Evolutionary conservation across 1,140 invertebrate species (phyloP).

Genomic region (Maconellicoccus hirsutus): DNA sequence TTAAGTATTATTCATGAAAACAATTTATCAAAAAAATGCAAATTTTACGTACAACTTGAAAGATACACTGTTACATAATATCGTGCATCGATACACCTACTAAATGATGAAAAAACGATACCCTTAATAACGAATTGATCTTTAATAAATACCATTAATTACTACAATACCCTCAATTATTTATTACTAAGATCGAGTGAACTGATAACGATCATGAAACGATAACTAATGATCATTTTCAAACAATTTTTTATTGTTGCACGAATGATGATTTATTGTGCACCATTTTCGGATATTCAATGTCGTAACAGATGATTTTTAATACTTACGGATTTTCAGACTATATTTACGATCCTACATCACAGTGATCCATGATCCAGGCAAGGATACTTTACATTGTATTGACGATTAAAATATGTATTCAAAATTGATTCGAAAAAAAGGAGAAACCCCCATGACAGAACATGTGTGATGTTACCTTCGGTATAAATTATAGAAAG

Average conservation of each 20-base stretch:
- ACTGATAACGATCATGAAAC: neutral
- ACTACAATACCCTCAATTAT: neutral
- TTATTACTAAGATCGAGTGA: neutral
- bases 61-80: no score
- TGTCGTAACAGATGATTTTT: neutral
- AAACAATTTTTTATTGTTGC: neutral
- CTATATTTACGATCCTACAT: no score
- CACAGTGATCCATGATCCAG: neutral
- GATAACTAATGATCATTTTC: neutral
- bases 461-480: neutral
- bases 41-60: no score
- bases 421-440: neutral
- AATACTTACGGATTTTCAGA: no score
- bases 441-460: no score
- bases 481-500: neutral
- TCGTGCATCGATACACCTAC: no score
- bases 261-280: conserved; percentile 2
- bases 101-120: no score
- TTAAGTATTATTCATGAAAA: no score
- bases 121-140: no score
- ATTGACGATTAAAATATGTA: neutral
- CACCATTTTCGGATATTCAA: neutral
- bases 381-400: neutral
- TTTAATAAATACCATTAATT: neutral
- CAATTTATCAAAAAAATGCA: no score